Evolutionary conservation across 92 coral and sea anemone genomes (phyloP).

Genomic region (Palythoa grandiflora): DNA sequence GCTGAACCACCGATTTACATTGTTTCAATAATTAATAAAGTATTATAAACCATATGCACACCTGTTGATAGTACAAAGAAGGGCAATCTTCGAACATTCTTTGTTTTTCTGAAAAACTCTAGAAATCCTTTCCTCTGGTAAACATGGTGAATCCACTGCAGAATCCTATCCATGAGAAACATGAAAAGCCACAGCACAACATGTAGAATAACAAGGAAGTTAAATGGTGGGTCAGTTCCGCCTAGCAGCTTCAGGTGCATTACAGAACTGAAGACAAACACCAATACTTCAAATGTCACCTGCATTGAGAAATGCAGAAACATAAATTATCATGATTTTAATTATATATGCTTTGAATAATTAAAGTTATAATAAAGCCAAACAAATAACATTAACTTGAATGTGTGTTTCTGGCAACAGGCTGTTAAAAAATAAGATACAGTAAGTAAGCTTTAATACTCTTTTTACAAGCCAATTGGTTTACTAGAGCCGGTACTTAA

Average conservation of each 20-base stretch:
- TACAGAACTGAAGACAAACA: constrained; percentile 48
- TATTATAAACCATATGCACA: constrained; percentile 4
- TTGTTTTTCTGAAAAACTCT: constrained; percentile 84
- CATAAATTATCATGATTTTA: background rate
- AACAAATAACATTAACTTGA: too few species aligned
- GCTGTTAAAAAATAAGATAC: too few species aligned
- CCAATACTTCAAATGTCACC: constrained; percentile 52
- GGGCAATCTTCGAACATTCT: constrained; percentile 79
- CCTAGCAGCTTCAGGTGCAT: constrained; percentile 43
- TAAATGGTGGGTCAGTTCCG: constrained; percentile 81
- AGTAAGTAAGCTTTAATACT: too few species aligned
- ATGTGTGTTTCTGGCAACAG: too few species aligned
- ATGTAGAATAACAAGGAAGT: constrained; percentile 80
- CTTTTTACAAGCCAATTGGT: too few species aligned
- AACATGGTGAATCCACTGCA: constrained; percentile 75
- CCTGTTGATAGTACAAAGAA: constrained; percentile 77
- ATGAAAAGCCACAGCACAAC: constrained; percentile 82
- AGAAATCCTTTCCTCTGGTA: constrained; percentile 84
- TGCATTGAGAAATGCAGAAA: constrained; percentile 41
- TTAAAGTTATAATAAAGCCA: too few species aligned
- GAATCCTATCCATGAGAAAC: constrained; percentile 74
- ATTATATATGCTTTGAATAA: too few species aligned
- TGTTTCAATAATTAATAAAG: background rate
- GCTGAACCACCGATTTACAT: too few species aligned
- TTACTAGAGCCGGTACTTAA: too few species aligned